These are phyloP conservation scores for Dicroscelio sp. DNA, from an alignment of 2,888 invertebrate genomes.

Conservation along the genomic window DNA sequence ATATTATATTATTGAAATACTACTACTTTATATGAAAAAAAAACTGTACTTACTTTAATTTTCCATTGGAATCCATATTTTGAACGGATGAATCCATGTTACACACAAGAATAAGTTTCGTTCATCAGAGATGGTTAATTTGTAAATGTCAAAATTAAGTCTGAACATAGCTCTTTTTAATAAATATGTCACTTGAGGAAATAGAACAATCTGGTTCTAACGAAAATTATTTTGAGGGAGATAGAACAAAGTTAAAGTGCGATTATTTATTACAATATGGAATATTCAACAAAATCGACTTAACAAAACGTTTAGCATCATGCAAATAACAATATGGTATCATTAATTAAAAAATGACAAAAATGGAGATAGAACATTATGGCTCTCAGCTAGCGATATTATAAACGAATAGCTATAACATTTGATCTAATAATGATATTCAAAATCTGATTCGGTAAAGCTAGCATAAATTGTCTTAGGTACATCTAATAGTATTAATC, in stretches of 20 bases:
- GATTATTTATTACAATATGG: background rate
- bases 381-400: background rate
- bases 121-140: background rate
- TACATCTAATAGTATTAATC: too few species aligned
- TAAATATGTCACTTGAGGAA: background rate
- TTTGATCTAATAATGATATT: too few species aligned
- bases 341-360: background rate
- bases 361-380: conserved; percentile 13
- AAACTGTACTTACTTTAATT: too few species aligned
- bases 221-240: background rate
- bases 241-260: background rate
- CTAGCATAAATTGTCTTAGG: too few species aligned
- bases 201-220: background rate
- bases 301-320: background rate
- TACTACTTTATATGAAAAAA: too few species aligned
- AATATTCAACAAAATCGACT: background rate
- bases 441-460: too few species aligned
- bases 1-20: too few species aligned
- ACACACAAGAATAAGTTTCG: too few species aligned
- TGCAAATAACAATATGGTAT: background rate
- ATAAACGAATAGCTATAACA: too few species aligned
- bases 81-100: too few species aligned
- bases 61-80: too few species aligned
- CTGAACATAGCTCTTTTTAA: background rate
- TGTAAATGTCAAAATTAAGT: background rate